A percentile compares a stretch with the other conserved stretches of the same genome.
These are phyloP conservation scores for Drosophila setosimentum DNA, from an alignment of 2,888 invertebrate species.

Conservation along the genomic window DNA sequence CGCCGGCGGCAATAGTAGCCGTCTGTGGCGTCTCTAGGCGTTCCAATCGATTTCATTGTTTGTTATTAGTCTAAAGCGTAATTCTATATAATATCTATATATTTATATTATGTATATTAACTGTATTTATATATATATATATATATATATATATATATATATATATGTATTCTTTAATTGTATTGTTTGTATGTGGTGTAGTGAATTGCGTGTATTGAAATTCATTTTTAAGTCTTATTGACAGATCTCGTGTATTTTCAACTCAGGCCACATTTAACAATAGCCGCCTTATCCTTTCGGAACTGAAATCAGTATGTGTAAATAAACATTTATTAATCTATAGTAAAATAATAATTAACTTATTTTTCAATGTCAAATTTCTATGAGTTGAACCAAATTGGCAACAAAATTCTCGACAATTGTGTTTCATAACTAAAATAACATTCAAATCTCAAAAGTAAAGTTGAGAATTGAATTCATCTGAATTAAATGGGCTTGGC, in stretches of 20 bases:
- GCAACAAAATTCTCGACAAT: not conserved
- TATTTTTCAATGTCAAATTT: not conserved
- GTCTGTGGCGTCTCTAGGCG: slow-evolving; percentile 70
- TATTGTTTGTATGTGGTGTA: not conserved
- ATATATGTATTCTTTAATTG: slow-evolving; percentile 10
- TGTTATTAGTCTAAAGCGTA: slow-evolving; percentile 40
- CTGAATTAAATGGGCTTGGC: not conserved
- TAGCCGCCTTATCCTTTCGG: slow-evolving; percentile 2
- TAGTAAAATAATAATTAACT: not conserved
- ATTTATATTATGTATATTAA: no score
- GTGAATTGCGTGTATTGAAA: slow-evolving; percentile 24
- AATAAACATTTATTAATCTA: slow-evolving; percentile 11
- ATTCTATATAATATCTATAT: slow-evolving; percentile 1
- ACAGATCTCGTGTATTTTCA: slow-evolving; percentile 26
- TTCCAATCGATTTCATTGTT: not conserved
- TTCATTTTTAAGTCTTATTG: slow-evolving; percentile 6
- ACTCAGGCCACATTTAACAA: not conserved
- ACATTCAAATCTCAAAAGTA: not conserved
- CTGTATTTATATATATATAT: not conserved
- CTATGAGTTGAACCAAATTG: not conserved
- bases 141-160: slow-evolving; percentile 36
- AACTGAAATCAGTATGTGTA: slow-evolving; percentile 19
- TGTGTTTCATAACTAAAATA: not conserved
- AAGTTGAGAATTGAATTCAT: not conserved
- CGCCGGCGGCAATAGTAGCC: slow-evolving; percentile 61